These are phyloP conservation scores for Chrysina gloriosa DNA, from an alignment of 2,888 invertebrate species.

Conservation along the genomic window DNA sequence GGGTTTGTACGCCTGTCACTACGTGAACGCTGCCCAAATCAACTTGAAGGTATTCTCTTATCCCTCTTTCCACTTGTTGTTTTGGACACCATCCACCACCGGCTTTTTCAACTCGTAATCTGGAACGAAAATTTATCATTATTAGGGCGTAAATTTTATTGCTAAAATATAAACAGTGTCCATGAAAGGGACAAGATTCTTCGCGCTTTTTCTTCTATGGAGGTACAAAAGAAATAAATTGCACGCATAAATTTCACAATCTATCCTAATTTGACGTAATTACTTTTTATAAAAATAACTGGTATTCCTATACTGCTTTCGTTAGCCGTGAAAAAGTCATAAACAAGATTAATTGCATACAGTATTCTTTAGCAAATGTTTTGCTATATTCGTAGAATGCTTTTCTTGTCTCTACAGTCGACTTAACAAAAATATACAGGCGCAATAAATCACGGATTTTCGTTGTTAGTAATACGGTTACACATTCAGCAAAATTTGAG, in stretches of 20 bases:
- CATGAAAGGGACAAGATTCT: conserved; percentile 13
- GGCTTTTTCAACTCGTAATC: conserved; percentile 75
- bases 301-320: conserved; percentile 24
- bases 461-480: conserved; percentile 9
- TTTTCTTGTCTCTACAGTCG: not conserved
- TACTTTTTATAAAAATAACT: conserved; percentile 31
- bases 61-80: conserved; percentile 72
- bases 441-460: conserved; percentile 15
- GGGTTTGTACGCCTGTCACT: conserved; percentile 79
- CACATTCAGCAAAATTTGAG: not conserved
- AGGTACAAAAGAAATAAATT: conserved; percentile 33
- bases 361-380: conserved; percentile 16
- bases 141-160: conserved; percentile 35
- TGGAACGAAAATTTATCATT: conserved; percentile 60
- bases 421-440: conserved; percentile 14
- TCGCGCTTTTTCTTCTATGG: conserved; percentile 8
- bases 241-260: conserved; percentile 30
- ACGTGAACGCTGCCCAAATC: conserved; percentile 72
- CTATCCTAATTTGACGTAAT: conserved; percentile 36
- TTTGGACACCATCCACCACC: conserved; percentile 86
- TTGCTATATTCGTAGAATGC: not conserved
- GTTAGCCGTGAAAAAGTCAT: conserved; percentile 11
- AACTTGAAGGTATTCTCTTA: conserved; percentile 76
- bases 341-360: conserved; percentile 28
- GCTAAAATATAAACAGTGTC: conserved; percentile 35